Evolutionary conservation across 1,140 invertebrate species (phyloP), one percentile per base, ranked within the genome.

Genomic region (Pararge aegeria): DNA sequence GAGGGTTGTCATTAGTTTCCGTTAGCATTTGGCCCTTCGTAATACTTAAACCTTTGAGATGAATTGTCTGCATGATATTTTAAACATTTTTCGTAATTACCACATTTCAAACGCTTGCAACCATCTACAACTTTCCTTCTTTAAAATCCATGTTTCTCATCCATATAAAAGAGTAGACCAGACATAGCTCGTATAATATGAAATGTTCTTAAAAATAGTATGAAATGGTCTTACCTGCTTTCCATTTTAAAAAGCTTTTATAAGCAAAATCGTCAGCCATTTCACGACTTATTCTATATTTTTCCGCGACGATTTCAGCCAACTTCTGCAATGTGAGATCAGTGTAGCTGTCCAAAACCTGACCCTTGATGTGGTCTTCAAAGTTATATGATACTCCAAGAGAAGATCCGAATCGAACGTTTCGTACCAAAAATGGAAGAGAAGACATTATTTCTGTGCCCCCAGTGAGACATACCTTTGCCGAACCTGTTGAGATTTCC

Each of bases 381-480:
- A 99, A 90, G 72, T 95, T 87, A 58, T 95, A 93, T 46, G 94
- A 93, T 30, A 91, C 84, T 0, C 98, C 98, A 1, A 99, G 89
- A 12, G 93, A 91, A 5, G 96, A 95, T 16, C 98, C 98, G 91
- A 98, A 99, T 20, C 98, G 92, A 18, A 97, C 90, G 74, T 97
- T 95, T 49, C 98, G 91, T 0, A 97, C 95, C 34, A 94, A 91
- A 82, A 96, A 97, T 0, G 98, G 98, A 18, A 94, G 84, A 79
- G 96, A 94, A 20, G 96, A 98, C 98, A 99, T 99, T 78, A 95
- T 97, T 77, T 99, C 98, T 42, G 94, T 93, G 1, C 98, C 98
- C 38, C 97, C 98, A 51, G 97, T 94, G 16, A 99, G 83, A 12
- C 96, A 95, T 58, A 99, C 93, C 63, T 96, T 93, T 10, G 97